Evolutionary conservation across 2,797 vertebrate genomes (phyloP), one percentile per base, ranked within the genome.

Genomic region (Ibycter americanus): DNA sequence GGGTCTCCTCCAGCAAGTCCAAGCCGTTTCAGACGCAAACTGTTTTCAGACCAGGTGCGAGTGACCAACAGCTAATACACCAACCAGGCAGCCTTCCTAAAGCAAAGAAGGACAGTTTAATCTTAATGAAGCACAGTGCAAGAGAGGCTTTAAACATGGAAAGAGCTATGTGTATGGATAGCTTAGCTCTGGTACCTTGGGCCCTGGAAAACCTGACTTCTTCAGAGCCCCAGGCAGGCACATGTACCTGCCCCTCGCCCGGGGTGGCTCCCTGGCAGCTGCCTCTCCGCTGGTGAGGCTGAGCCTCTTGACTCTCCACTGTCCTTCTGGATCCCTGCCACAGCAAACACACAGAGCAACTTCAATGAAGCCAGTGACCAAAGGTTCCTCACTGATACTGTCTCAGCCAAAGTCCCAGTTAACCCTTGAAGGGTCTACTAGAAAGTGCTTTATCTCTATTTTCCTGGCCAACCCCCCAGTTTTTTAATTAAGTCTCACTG

Each of bases 51-150:
- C 15, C 73, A 86, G 66, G 58, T 34, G 51, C 0, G 4, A 32
- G 65, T n/a, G 62, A 83, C 87, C 79, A 29, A 51, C 87, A 94
- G 89, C 66, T 84, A 91, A 31, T 1, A 76, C 80, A 68, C 70
- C 72, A 80, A 84, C 34, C 90, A 87, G 70, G 2, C 62, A 83
- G 95, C 49, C 56, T 83, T 93, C 91, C 90, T 96, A 96, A 94
- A 96, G 11, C 63, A 96, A 95, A 94, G 42, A 51, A 93, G 71
- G 15, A 93, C 38, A 83, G 54, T 91, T 94, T 76, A 81, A 79
- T 72, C 42, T 93, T 82, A 55, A 51, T 9, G 34, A n/a, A 84
- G 63, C 21, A 26, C 47, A 80, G 12, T 1, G 5, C 38, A 66
- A 58, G 26, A 84, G 20, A 76, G 34, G 7, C 18, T 87, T 92